Base-by-base conservation (phyloP, 2,797 vertebrate species). In the Loriculus beryllinus region DNA sequence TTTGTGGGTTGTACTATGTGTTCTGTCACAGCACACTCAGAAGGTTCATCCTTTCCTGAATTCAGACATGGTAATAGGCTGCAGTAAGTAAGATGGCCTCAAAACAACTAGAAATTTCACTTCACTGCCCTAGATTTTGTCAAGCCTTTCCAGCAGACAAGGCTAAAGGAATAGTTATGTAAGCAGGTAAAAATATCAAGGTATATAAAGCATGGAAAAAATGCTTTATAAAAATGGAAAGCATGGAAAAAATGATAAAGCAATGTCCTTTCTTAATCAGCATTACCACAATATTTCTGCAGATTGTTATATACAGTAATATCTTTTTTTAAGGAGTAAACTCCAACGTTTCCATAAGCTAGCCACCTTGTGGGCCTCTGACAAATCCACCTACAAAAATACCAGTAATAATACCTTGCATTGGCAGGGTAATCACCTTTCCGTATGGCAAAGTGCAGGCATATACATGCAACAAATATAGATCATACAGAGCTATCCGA, bases 401-500 rank as follows among this genome's bases (percentile, higher is more conserved):
- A 35, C 16, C 12, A 7, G 22, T 51, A 74, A 83, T 52, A 69
- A 26, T 40, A 39, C 18, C 3, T 74, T 51, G 15, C 35, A 39
- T 22, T 56, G 48, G 14, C 31, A 67, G 19, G 13, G 4, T 43
- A 52, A 67, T 33, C 40, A 47, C 21, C 9, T 64, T 83, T 77
- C 60, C 39, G 22, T 31, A 56, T 31, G 49, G 49, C 15, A 42
- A 82, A 82, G 15, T 48, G 18, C 22, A 76, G 12, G 37, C 0
- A 0, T n/a, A 35, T 4, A 21, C 14, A 17, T 29, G 14, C 14
- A 59, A 63, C 37, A 72, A 26, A 17, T 8, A 51, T 0, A 3
- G 54, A 51, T 57, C n/a, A 28, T 25, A 49, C 14, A n/a, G 42
- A 84, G 35, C n/a, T 64, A 15, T 19, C 29, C 40, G 48, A 91